Percentiles rank a stretch among this genome's conserved stretches.
phyloP scores from a whole-genome alignment of 2,888 invertebrate genomes.

The Dryomyza anilis region DNA sequence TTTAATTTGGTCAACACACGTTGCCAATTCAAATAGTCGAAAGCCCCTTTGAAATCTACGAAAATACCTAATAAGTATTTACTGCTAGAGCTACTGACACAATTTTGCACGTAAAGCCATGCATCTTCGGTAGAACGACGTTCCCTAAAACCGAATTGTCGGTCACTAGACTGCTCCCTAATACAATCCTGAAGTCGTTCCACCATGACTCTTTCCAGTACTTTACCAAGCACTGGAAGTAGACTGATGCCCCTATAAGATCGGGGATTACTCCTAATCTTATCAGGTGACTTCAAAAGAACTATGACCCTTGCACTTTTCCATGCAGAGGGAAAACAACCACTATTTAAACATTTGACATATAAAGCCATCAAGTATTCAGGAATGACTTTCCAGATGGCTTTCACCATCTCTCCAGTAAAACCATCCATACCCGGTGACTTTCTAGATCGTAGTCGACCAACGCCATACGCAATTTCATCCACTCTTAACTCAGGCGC shows the following conservation, averaged over 20 bases:
- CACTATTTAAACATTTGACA: conserved; percentile 5
- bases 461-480: background rate
- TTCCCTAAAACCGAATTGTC: background rate
- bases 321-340: too few species aligned
- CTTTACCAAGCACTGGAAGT: conserved; percentile 35
- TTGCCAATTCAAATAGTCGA: background rate
- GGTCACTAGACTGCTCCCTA: background rate
- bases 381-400: conserved; percentile 21
- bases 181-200: conserved; percentile 17
- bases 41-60: background rate
- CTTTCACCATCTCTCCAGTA: conserved; percentile 26
- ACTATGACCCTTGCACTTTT: too few species aligned
- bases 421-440: conserved; percentile 20
- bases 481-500: background rate
- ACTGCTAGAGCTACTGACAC: background rate
- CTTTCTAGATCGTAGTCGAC: background rate
- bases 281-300: background rate
- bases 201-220: conserved; percentile 29
- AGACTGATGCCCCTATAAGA: conserved; percentile 33
- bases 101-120: conserved; percentile 6
- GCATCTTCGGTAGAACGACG: too few species aligned
- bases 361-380: conserved; percentile 15
- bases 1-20: background rate
- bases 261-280: conserved; percentile 32
- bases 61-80: conserved; percentile 25